phyloP scores from a whole-genome alignment of 2,797 vertebrate species.

The Poliocrania exsul region DNA sequence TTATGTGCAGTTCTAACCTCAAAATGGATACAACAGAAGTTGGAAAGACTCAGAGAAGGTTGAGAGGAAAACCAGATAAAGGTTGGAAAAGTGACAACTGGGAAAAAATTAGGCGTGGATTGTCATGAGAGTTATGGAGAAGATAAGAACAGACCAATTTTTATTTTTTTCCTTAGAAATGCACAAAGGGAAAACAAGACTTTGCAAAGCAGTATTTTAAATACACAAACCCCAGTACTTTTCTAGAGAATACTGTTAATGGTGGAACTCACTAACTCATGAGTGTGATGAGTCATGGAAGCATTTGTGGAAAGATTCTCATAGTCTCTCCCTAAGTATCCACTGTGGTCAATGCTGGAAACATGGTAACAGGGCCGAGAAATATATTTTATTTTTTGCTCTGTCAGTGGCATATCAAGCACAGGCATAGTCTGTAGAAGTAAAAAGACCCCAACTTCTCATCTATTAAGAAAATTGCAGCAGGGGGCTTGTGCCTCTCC shows the following conservation, averaged over 20 bases:
- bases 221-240: not conserved
- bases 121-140: not conserved
- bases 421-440: rapidly evolving
- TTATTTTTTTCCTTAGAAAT: not conserved
- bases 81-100: not conserved
- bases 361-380: not conserved
- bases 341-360: not conserved
- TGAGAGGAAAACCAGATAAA: not conserved
- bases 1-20: not conserved
- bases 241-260: not conserved
- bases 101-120: not conserved
- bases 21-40: not conserved
- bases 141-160: not conserved
- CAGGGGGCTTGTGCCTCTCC: not conserved
- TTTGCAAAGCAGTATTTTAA: not conserved
- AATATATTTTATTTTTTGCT: not conserved
- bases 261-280: not conserved
- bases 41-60: not conserved
- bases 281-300: not conserved
- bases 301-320: not conserved
- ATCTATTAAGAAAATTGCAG: not conserved
- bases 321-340: not conserved
- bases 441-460: not conserved
- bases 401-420: not conserved
- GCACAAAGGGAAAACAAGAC: not conserved